phyloP scores from a whole-genome alignment of 1,140 invertebrate species.

The Eueides isabella region DNA sequence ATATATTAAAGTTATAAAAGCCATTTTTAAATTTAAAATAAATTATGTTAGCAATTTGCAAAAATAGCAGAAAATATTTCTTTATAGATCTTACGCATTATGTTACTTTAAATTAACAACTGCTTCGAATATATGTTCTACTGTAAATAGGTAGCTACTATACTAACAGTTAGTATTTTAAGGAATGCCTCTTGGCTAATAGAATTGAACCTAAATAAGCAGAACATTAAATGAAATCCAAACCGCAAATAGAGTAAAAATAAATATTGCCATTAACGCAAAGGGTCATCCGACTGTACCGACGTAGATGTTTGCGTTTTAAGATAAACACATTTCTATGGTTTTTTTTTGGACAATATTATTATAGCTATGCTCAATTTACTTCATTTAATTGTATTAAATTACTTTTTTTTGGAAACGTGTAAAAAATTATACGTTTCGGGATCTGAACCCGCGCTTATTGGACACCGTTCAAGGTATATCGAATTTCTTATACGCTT shows the following conservation, averaged over 20 bases:
- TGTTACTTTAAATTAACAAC: neutral
- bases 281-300: neutral
- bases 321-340: neutral
- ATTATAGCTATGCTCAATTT: neutral
- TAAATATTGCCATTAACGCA: constrained; percentile 43
- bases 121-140: neutral
- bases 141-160: neutral
- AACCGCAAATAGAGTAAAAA: constrained; percentile 49
- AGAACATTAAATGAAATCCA: constrained; percentile 55
- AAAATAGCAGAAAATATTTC: neutral
- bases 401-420: too few species aligned
- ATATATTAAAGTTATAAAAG: neutral
- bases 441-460: too few species aligned
- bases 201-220: constrained; percentile 54
- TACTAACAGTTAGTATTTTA: constrained; percentile 38
- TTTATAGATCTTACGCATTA: neutral
- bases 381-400: neutral
- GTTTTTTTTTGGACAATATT: neutral
- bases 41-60: neutral
- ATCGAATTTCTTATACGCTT: too few species aligned
- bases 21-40: neutral
- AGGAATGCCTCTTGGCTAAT: constrained; percentile 41
- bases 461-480: too few species aligned
- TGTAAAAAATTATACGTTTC: too few species aligned
- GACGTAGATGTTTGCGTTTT: neutral